These are phyloP conservation scores for Pemphigus obesinymphae DNA, from an alignment of 1,140 invertebrate species.

Conservation along the genomic window DNA sequence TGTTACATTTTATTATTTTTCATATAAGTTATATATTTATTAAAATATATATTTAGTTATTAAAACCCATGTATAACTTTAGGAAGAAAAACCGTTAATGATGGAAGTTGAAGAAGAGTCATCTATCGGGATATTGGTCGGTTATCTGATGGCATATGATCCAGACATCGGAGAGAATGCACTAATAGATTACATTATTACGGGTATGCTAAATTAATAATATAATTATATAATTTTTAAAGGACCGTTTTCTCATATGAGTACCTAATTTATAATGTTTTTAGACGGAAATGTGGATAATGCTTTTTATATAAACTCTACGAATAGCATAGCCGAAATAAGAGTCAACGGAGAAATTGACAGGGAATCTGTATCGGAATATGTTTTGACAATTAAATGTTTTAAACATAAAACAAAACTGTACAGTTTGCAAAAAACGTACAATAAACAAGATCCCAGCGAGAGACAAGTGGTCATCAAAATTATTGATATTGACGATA, in stretches of 20 bases:
- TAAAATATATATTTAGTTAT: not conserved
- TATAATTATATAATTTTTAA: too few species aligned
- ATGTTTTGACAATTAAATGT: constrained; percentile 66
- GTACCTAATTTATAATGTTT: constrained; percentile 39
- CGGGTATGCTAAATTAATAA: constrained; percentile 52
- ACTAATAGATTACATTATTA: constrained; percentile 68
- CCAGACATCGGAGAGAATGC: constrained; percentile 71
- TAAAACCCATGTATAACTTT: constrained; percentile 6
- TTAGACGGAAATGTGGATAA: constrained; percentile 66
- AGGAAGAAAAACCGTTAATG: constrained; percentile 63
- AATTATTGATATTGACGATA: constrained; percentile 69
- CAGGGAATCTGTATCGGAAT: constrained; percentile 59
- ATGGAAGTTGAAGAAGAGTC: constrained; percentile 64
- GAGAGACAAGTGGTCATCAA: constrained; percentile 64
- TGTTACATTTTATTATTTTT: constrained; percentile 37
- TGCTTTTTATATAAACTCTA: constrained; percentile 60
- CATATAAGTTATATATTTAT: too few species aligned
- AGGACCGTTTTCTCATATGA: not conserved
- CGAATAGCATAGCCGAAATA: constrained; percentile 63
- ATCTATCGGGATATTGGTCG: constrained; percentile 60
- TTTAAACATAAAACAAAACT: constrained; percentile 57
- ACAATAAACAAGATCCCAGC: constrained; percentile 64
- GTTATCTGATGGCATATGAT: constrained; percentile 64
- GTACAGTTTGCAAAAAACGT: constrained; percentile 55
- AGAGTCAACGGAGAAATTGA: constrained; percentile 61